Percentiles rank a stretch among this genome's conserved stretches.
phyloP scores from a whole-genome alignment of 2,888 invertebrate species.

The Kryphioiulus occultus region DNA sequence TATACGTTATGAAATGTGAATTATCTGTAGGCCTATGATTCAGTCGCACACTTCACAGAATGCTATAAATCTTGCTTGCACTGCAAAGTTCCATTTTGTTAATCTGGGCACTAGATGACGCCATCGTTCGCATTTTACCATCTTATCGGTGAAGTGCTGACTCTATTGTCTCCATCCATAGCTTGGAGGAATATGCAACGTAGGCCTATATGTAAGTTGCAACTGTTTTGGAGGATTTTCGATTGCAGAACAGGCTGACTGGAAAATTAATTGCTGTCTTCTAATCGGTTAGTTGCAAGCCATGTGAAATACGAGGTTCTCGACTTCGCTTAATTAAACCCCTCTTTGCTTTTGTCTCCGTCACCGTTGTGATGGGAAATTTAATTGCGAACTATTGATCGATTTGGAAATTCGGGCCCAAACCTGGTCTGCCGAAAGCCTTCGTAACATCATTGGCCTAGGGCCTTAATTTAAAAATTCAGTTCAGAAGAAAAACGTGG shows the following conservation, averaged over 20 bases:
- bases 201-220: background rate
- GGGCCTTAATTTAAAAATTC: background rate
- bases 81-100: background rate
- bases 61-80: background rate
- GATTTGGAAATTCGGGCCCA: background rate
- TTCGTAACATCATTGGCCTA: background rate
- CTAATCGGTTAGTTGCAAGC: background rate
- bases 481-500: background rate
- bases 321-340: background rate
- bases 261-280: background rate
- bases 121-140: background rate
- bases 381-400: constrained; percentile 21
- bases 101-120: background rate
- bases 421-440: background rate
- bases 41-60: background rate
- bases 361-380: background rate
- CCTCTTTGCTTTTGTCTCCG: background rate
- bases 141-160: background rate
- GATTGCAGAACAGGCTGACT: background rate
- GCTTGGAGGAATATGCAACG: background rate
- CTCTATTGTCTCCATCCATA: background rate
- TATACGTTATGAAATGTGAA: no score
- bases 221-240: background rate
- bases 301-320: background rate
- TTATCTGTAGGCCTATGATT: background rate